phyloP scores from a whole-genome alignment of 2,797 vertebrate species.

The Betta splendens region DNA sequence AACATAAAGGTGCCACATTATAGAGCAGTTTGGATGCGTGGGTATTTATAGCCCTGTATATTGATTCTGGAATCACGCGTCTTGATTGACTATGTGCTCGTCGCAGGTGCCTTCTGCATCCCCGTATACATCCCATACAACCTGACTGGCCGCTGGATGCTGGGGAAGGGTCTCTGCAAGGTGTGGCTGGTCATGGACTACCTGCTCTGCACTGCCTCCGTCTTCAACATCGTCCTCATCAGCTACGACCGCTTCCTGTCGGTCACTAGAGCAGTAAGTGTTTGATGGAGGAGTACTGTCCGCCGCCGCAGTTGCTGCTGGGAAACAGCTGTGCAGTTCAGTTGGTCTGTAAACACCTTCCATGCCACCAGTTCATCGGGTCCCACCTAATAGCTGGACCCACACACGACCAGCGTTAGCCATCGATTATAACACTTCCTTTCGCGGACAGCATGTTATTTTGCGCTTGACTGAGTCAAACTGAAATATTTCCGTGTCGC shows the following conservation, averaged over 20 bases:
- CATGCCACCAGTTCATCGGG: neutral
- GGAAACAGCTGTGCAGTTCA: conserved; percentile 5
- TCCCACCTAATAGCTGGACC: neutral
- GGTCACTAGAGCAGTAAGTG: conserved; percentile 90
- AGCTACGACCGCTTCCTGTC: conserved; percentile 92
- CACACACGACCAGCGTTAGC: neutral
- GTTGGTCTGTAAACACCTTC: conserved; percentile 27
- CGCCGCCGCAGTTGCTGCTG: conserved; percentile 1
- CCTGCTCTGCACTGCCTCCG: conserved; percentile 89
- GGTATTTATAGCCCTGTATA: conserved; percentile 2
- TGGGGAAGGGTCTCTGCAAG: conserved; percentile 85
- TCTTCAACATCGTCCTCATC: conserved; percentile 93
- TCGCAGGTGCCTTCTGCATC: conserved; percentile 87
- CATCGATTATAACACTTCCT: conserved; percentile 1
- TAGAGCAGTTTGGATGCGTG: conserved; percentile 19
- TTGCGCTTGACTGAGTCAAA: neutral
- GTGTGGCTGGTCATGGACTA: conserved; percentile 91
- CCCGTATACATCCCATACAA: conserved; percentile 89
- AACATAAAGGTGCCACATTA: conserved; percentile 14
- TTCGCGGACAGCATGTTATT: neutral
- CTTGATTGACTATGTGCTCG: conserved; percentile 17
- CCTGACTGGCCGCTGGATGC: conserved; percentile 81
- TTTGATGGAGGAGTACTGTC: conserved; percentile 11
- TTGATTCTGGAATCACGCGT: conserved; percentile 4
- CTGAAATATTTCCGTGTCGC: neutral